Conservation (phyloP, 2,797 vertebrate genomes). For the Cuculus canorus region DNA sequence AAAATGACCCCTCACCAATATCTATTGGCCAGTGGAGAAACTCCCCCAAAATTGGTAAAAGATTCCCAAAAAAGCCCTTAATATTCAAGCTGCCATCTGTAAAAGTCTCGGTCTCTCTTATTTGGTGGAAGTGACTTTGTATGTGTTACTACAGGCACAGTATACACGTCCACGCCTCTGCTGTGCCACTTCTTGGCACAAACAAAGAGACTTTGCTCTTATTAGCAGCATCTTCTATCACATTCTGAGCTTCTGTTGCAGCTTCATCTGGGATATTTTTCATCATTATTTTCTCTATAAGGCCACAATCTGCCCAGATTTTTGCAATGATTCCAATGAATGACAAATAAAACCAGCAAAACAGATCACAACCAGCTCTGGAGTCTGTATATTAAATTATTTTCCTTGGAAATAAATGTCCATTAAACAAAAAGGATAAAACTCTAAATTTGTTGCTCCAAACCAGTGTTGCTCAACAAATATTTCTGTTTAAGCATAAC, state of each 20-base stretch:
- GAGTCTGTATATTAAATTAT: background rate
- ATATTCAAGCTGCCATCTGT: background rate
- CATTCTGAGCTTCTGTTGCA: background rate
- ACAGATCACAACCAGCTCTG: background rate
- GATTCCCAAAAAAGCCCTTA: background rate
- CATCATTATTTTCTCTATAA: background rate
- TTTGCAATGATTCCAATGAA: slow-evolving; percentile 21
- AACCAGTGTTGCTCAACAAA: background rate
- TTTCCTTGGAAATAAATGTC: background rate
- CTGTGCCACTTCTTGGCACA: background rate
- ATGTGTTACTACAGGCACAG: background rate
- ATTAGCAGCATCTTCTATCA: slow-evolving; percentile 2
- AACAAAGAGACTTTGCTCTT: background rate
- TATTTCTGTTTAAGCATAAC: background rate
- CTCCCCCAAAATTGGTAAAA: background rate
- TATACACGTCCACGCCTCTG: background rate
- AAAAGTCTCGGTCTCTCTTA: background rate
- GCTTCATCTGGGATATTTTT: background rate
- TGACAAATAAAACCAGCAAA: background rate
- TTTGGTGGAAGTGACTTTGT: background rate
- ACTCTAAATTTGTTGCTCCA: background rate
- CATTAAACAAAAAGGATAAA: background rate
- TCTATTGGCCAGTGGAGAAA: background rate
- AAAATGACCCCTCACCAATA: background rate
- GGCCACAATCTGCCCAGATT: background rate